Base-by-base conservation (phyloP, 2,888 invertebrate species). In the Drosophila buzzatii region DNA sequence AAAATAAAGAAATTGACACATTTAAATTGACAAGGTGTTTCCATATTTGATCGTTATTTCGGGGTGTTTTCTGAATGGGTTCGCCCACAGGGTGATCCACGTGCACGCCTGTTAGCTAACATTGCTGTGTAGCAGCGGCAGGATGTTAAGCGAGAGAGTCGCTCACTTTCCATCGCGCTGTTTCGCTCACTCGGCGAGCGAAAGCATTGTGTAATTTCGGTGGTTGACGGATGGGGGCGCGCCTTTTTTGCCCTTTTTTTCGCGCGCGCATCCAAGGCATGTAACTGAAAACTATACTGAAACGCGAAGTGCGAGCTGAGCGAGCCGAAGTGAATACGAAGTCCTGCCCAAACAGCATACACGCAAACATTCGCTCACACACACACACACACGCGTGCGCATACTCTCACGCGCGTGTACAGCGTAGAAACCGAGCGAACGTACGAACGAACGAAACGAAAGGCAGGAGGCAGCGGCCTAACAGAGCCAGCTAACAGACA, bases 1-100 rank as follows among this genome's bases (percentile, higher is more conserved):
- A 74, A 88, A 79, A 81, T 89, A 89, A 85, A 85, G 87, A 84
- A 80, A 84, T 69, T 85, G 79, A 86, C 75, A 85, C 84, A 85
- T 85, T 86, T 72, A 77, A 85, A 66, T 23, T 27, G 35, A 55
- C 18, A 49, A 2, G 6, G 14, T 10, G 31, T 59, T 49, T 49
- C 42, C 23, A 27, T 56, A 57, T 57, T 14, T 8, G 18, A 51
- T 47, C 52, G 59, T 76, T 63, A 55, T 35, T 51, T 56, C 23
- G 8, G 45, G 41, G 37, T 37, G n/a, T 56, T 39, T 20, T 37
- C n/a, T 31, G 16, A 14, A 23, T 18, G 7, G 7, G n/a, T 16
- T n/a, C 4, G 27, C 4, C 27, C 39, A 67, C 65, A 71, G 75
- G 76, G 71, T 65, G 61, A 2, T 10, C 3, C 62, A 16, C 27